These are phyloP conservation scores for Anarrhichthys ocellatus DNA, from an alignment of 2,113 vertebrate genomes.

Conservation along the genomic window DNA sequence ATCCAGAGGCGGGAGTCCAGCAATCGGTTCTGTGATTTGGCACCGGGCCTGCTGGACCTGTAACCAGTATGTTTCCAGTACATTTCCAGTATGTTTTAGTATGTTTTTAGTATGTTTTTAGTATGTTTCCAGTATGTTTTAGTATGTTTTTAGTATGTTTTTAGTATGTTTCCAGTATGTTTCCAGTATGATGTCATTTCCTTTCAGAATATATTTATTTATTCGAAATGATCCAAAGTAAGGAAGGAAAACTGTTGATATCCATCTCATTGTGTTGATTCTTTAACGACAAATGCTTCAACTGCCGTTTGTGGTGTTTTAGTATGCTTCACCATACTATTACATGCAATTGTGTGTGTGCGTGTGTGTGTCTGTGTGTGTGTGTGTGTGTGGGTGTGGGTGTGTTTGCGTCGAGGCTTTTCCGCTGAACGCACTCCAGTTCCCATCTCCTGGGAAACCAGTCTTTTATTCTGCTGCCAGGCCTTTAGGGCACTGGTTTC, in stretches of 20 bases:
- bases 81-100: too few relatives aligned
- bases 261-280: background rate
- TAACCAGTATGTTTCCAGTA: too few relatives aligned
- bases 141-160: too few relatives aligned
- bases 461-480: conserved; percentile 65
- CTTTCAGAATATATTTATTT: too few relatives aligned
- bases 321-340: conserved; percentile 35
- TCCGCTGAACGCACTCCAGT: conserved; percentile 51
- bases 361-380: conserved; percentile 11
- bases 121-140: too few relatives aligned
- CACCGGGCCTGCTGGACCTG: background rate
- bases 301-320: background rate
- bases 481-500: conserved; percentile 62
- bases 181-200: too few relatives aligned
- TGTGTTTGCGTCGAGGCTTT: background rate
- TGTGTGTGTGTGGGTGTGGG: background rate
- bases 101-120: background rate
- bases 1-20: background rate
- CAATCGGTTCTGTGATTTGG: background rate
- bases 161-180: too few relatives aligned
- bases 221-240: background rate
- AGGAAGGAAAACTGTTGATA: background rate
- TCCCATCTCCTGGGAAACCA: conserved; percentile 76
- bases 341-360: conserved; percentile 12
- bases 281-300: background rate